These are phyloP conservation scores for Xiphophorus couchianus DNA, from an alignment of 2,113 vertebrate genomes.

Conservation along the genomic window DNA sequence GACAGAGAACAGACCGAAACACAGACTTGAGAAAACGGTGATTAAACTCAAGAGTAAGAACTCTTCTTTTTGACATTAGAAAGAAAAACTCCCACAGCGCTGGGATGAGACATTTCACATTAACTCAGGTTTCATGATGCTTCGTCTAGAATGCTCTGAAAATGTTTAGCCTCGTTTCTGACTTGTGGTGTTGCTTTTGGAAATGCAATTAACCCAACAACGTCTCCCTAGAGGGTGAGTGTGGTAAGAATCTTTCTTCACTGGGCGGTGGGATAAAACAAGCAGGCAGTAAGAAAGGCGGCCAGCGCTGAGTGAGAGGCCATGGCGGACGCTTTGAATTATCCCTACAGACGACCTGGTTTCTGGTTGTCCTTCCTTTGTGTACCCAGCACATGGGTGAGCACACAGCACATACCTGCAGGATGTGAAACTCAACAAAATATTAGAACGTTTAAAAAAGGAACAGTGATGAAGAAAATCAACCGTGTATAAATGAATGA, in stretches of 20 bases:
- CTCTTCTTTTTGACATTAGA: conserved; percentile 2
- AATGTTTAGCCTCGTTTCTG: conserved; percentile 34
- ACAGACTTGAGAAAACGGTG: conserved; percentile 4
- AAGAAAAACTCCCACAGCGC: not conserved
- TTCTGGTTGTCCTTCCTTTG: not conserved
- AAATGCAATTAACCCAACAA: conserved; percentile 38
- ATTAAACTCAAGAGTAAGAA: conserved; percentile 23
- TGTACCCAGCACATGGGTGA: not conserved
- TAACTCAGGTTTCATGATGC: not conserved
- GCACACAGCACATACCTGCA: conserved; percentile 10
- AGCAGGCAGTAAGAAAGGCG: conserved; percentile 30
- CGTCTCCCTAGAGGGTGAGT: conserved; percentile 39
- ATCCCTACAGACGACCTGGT: conserved; percentile 17
- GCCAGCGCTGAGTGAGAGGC: conserved; percentile 46
- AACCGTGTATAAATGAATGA: too few relatives aligned
- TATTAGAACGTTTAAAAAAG: too few relatives aligned
- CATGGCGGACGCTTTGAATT: conserved; percentile 31
- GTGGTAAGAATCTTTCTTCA: conserved; percentile 33
- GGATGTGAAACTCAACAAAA: not conserved
- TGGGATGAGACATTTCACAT: not conserved
- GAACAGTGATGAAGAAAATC: not conserved
- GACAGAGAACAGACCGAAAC: conserved; percentile 22
- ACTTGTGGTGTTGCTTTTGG: conserved; percentile 38
- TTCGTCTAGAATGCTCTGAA: conserved; percentile 4
- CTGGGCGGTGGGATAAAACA: conserved; percentile 32